Conservation (phyloP, 2,797 vertebrate species). For the Coranthus polyacanthus region DNA sequence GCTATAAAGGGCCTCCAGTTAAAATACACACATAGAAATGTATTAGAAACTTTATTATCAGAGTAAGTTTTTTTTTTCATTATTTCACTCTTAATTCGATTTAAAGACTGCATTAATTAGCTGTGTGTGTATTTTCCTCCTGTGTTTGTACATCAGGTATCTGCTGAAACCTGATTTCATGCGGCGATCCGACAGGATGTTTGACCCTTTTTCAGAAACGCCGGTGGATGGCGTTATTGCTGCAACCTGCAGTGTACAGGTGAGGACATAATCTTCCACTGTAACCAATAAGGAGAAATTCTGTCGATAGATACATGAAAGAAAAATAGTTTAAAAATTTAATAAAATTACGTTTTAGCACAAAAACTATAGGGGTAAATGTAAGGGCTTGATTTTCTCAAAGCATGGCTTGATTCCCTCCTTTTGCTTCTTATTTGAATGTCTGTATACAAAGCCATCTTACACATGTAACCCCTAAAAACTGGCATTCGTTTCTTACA, state of each 20-base stretch:
- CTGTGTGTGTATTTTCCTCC: conserved; percentile 1
- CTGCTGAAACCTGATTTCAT: conserved; percentile 97
- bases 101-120: too few relatives aligned
- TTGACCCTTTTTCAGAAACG: conserved; percentile 98
- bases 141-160: conserved; percentile 73
- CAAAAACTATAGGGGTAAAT: too few relatives aligned
- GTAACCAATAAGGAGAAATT: neutral
- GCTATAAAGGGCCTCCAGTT: conserved; percentile 34
- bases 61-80: too few relatives aligned
- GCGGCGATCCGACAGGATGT: conserved; percentile 95
- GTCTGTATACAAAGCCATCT: neutral
- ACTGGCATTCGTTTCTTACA: neutral
- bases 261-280: conserved; percentile 63
- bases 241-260: conserved; percentile 98
- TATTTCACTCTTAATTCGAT: too few relatives aligned
- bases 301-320: neutral
- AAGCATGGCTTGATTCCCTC: neutral
- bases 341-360: too few relatives aligned
- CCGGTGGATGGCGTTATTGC: conserved; percentile 98
- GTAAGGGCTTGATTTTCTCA: neutral
- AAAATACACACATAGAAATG: conserved; percentile 9
- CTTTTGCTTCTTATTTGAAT: neutral
- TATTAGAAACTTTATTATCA: neutral
- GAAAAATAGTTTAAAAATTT: too few relatives aligned
- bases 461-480: neutral